phyloP scores from a whole-genome alignment of 2,113 vertebrate genomes.

The Macquaria australasica region DNA sequence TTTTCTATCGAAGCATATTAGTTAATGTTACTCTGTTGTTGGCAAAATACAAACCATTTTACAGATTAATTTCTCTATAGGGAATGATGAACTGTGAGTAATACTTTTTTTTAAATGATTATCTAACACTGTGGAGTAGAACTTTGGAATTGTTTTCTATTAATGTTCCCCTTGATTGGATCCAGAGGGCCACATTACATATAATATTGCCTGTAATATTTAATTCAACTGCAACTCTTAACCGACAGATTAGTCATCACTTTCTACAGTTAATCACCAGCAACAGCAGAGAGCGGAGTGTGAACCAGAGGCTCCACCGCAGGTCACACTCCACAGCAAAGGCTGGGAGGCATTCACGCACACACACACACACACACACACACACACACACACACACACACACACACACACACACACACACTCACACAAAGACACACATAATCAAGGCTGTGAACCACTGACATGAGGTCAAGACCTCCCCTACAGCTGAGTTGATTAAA shows the following conservation, averaged over 20 bases:
- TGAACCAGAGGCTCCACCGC: constrained; percentile 67
- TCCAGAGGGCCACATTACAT: constrained; percentile 34
- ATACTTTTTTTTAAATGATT: constrained; percentile 2
- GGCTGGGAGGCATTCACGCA: constrained; percentile 55
- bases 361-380: constrained; percentile 39
- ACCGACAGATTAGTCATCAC: constrained; percentile 68
- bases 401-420: constrained; percentile 39
- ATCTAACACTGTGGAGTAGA: constrained; percentile 10
- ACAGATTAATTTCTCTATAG: background rate
- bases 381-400: constrained; percentile 27
- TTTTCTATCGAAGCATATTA: background rate
- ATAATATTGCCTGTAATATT: constrained; percentile 30
- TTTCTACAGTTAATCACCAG: constrained; percentile 69
- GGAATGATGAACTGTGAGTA: constrained; percentile 4
- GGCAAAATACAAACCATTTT: background rate
- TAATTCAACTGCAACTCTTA: constrained; percentile 36
- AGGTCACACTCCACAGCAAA: constrained; percentile 71
- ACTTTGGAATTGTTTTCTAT: constrained; percentile 16
- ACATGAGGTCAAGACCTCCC: constrained; percentile 74
- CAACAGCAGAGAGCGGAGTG: constrained; percentile 56
- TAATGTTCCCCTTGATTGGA: constrained; percentile 30
- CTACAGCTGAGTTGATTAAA: constrained; percentile 70
- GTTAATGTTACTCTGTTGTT: background rate
- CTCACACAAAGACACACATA: constrained; percentile 24
- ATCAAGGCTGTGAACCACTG: constrained; percentile 55